phyloP scores from a whole-genome alignment of 2,888 invertebrate genomes.

The Yponomeuta plumbellus region DNA sequence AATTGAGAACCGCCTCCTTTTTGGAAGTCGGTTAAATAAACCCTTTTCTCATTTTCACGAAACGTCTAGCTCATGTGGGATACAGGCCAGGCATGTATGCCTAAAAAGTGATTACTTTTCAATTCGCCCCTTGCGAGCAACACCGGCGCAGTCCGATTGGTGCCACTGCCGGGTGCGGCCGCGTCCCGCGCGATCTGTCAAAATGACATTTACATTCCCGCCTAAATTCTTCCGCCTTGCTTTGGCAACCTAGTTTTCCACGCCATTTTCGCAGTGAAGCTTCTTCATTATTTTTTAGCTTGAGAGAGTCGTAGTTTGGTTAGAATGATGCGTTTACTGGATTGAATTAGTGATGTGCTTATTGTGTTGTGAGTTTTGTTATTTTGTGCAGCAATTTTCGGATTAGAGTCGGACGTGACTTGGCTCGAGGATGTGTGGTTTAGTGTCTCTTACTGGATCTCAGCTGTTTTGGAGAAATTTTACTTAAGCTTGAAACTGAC shows the following conservation, averaged over 20 bases:
- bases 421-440: background rate
- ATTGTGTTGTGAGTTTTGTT: background rate
- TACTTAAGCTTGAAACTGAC: background rate
- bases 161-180: background rate
- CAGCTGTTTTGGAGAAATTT: background rate
- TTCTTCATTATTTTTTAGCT: background rate
- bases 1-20: no score
- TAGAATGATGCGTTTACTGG: background rate
- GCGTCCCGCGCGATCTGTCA: background rate
- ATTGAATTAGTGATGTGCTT: background rate
- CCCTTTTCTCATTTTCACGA: no score
- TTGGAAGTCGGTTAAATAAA: no score
- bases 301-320: background rate
- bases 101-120: no score
- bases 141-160: background rate
- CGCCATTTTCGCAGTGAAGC: background rate
- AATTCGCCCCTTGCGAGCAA: background rate
- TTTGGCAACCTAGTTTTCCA: background rate
- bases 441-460: background rate
- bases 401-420: background rate
- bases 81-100: no score
- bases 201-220: slow-evolving; percentile 1
- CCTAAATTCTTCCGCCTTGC: background rate
- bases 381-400: background rate
- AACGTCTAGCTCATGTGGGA: no score